These are phyloP conservation scores for Sisyra terminalis DNA, from an alignment of 2,888 invertebrate genomes.

Conservation along the genomic window DNA sequence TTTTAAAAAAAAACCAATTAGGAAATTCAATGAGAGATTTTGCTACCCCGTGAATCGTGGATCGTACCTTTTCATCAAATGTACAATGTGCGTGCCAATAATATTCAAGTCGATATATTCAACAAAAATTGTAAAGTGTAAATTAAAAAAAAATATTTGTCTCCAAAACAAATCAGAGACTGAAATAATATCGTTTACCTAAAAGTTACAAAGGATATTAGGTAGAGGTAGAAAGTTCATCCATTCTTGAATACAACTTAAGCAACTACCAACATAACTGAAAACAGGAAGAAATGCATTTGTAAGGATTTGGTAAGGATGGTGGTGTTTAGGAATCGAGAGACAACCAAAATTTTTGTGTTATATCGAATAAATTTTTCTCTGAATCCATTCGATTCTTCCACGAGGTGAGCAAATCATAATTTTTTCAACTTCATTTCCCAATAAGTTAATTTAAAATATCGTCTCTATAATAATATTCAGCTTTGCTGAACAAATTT, in stretches of 20 bases:
- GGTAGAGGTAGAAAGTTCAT: background rate
- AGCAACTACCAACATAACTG: constrained; percentile 10
- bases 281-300: constrained; percentile 5
- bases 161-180: background rate
- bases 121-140: too few relatives aligned
- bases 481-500: too few relatives aligned
- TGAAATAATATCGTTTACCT: background rate
- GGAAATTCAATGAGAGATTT: too few relatives aligned
- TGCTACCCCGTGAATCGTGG: too few relatives aligned
- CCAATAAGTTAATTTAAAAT: constrained; percentile 3
- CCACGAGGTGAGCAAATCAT: constrained; percentile 3
- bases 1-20: too few relatives aligned
- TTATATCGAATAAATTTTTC: too few relatives aligned
- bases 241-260: constrained; percentile 4
- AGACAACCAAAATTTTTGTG: background rate
- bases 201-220: background rate
- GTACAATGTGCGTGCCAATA: too few relatives aligned
- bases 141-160: too few relatives aligned
- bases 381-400: too few relatives aligned
- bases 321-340: background rate
- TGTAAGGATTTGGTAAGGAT: background rate
- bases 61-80: too few relatives aligned
- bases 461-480: constrained; percentile 2
- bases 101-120: too few relatives aligned
- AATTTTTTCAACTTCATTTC: background rate